phyloP scores from a whole-genome alignment of 2,888 invertebrate genomes.

The Aphodius sticticus region DNA sequence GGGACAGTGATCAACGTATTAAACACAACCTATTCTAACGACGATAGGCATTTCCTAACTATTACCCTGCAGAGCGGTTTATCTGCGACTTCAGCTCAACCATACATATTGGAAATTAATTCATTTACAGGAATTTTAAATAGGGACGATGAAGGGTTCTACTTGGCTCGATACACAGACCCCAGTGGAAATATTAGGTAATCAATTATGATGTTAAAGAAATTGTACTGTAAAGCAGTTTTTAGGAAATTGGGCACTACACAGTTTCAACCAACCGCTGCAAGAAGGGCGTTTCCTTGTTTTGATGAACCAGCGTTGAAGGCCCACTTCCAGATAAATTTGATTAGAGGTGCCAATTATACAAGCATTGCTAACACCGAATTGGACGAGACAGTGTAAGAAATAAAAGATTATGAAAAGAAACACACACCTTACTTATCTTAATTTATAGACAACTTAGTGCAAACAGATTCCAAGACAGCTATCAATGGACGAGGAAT shows the following conservation, averaged over 20 bases:
- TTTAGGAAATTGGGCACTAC: slow-evolving; percentile 34
- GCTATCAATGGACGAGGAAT: slow-evolving; percentile 13
- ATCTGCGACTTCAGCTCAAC: background rate
- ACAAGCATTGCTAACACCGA: slow-evolving; percentile 26
- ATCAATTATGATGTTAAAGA: background rate
- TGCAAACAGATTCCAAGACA: slow-evolving; percentile 11
- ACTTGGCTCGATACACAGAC: slow-evolving; percentile 58
- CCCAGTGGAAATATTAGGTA: slow-evolving; percentile 39
- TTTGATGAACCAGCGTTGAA: slow-evolving; percentile 70
- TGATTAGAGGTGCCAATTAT: slow-evolving; percentile 47
- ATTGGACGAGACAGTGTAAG: slow-evolving; percentile 12
- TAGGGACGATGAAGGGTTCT: slow-evolving; percentile 60
- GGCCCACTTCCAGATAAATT: slow-evolving; percentile 56
- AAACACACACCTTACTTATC: background rate
- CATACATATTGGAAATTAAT: slow-evolving; percentile 13
- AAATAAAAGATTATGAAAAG: background rate
- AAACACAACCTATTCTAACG: background rate
- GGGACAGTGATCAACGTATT: background rate
- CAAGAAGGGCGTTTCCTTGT: slow-evolving; percentile 75
- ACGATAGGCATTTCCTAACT: slow-evolving; percentile 24
- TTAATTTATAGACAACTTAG: slow-evolving; percentile 21
- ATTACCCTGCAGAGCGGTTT: slow-evolving; percentile 11
- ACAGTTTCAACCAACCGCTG: slow-evolving; percentile 46
- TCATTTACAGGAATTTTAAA: slow-evolving; percentile 47
- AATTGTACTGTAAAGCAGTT: background rate